A percentile compares a stretch with the other conserved stretches of the same genome.
phyloP scores from a whole-genome alignment of 2,113 vertebrate species.

The Clarias magur region DNA sequence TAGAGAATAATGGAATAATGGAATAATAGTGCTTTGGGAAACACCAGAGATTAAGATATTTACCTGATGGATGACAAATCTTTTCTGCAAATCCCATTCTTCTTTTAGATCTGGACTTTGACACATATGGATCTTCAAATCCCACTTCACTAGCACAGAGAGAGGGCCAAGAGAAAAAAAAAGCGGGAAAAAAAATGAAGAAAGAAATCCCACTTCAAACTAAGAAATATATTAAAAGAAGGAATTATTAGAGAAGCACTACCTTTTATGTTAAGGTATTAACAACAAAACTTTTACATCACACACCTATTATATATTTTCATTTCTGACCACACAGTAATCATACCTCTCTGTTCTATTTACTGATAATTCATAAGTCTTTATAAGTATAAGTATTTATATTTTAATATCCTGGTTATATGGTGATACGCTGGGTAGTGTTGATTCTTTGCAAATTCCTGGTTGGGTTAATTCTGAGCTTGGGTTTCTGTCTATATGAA shows the following conservation, averaged over 20 bases:
- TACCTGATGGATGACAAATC: background rate
- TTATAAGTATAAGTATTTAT: no score
- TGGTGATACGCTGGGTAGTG: background rate
- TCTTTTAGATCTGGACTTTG: background rate
- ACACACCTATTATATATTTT: background rate
- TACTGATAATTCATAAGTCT: background rate
- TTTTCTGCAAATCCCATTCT: background rate
- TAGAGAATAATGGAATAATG: background rate
- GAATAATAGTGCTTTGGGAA: background rate
- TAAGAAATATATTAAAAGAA: background rate
- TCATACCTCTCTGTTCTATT: background rate
- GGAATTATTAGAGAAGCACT: background rate
- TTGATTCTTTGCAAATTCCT: background rate
- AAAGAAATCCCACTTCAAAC: background rate
- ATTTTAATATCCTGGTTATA: background rate
- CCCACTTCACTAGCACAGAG: background rate
- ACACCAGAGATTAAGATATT: background rate
- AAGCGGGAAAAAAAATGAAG: background rate
- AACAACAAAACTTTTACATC: background rate
- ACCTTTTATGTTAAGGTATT: background rate
- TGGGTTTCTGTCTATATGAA: background rate
- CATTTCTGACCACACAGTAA: background rate
- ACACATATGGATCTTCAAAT: background rate
- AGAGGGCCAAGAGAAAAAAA: background rate
- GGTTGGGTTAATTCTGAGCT: background rate